Percentiles rank a stretch among this genome's conserved stretches.
phyloP scores from a whole-genome alignment of 2,113 vertebrate species.

The Plectropomus leopardus region DNA sequence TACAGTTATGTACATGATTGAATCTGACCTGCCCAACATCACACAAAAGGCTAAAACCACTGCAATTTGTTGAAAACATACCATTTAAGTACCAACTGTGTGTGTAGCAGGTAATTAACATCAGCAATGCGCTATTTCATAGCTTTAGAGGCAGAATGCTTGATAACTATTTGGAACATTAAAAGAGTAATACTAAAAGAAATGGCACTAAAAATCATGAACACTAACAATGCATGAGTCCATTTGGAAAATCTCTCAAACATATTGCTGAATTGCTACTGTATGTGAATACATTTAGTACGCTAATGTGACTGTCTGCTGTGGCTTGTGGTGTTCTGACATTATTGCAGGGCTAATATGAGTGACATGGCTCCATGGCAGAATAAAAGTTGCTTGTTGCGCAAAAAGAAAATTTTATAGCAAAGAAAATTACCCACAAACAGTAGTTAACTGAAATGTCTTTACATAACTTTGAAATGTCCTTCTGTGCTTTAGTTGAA shows the following conservation, averaged over 20 bases:
- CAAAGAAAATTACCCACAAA: slow-evolving; percentile 26
- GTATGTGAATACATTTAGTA: slow-evolving; percentile 47
- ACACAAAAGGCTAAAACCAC: slow-evolving; percentile 50
- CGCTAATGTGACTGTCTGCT: slow-evolving; percentile 40
- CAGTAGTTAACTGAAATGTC: slow-evolving; percentile 45
- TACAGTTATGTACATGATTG: slow-evolving; percentile 77
- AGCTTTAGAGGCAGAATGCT: slow-evolving; percentile 73
- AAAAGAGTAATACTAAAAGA: slow-evolving; percentile 51
- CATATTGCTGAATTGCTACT: slow-evolving; percentile 80
- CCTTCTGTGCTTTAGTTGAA: slow-evolving; percentile 79
- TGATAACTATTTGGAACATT: slow-evolving; percentile 64
- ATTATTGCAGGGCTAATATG: slow-evolving; percentile 77
- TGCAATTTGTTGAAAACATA: slow-evolving; percentile 56
- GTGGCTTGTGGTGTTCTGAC: slow-evolving; percentile 61
- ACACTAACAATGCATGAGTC: slow-evolving; percentile 49
- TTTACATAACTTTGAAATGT: slow-evolving; percentile 62
- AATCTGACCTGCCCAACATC: slow-evolving; percentile 45
- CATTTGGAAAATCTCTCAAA: slow-evolving; percentile 46
- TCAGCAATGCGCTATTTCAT: slow-evolving; percentile 71
- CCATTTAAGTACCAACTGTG: slow-evolving; percentile 61
- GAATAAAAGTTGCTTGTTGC: slow-evolving; percentile 51
- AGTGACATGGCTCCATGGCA: slow-evolving; percentile 51
- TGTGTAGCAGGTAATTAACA: slow-evolving; percentile 58
- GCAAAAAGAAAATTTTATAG: slow-evolving; percentile 25
- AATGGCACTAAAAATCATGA: slow-evolving; percentile 61